Conservation (phyloP, 2,888 invertebrate genomes). For the Ornithoptera alexandrae region DNA sequence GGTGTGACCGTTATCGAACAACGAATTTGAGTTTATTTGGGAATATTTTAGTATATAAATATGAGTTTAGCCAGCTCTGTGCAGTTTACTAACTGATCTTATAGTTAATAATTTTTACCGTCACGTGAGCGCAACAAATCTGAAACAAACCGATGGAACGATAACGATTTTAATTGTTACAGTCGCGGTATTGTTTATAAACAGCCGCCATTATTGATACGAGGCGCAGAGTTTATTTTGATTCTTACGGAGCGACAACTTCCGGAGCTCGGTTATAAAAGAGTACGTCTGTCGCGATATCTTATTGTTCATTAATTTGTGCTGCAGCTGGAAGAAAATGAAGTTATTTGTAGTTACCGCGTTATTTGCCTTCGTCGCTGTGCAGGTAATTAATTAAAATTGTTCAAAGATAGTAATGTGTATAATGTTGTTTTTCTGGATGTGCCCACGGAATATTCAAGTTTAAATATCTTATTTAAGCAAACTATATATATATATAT, state of each 20-base stretch:
- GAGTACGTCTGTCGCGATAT: conserved; percentile 5
- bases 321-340: conserved; percentile 45
- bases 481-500: too few species aligned
- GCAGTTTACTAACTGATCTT: too few species aligned
- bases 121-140: conserved; percentile 40
- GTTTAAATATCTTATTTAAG: too few species aligned
- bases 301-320: conserved; percentile 42
- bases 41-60: too few species aligned
- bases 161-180: conserved; percentile 61
- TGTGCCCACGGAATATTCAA: too few species aligned
- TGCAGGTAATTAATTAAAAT: conserved; percentile 52
- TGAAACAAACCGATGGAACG: conserved; percentile 45
- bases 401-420: neutral
- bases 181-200: conserved; percentile 52
- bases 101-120: conserved; percentile 30
- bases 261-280: conserved; percentile 54
- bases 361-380: conserved; percentile 59
- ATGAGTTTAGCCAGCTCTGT: too few species aligned
- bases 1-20: too few species aligned
- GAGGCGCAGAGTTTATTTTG: conserved; percentile 52
- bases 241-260: conserved; percentile 35
- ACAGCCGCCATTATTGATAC: conserved; percentile 48
- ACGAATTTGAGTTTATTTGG: too few species aligned
- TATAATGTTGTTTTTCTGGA: too few species aligned
- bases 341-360: conserved; percentile 55